These are phyloP conservation scores for Ciona savignyi DNA, from an alignment of 23 tunicate species.

Conservation along the genomic window DNA sequence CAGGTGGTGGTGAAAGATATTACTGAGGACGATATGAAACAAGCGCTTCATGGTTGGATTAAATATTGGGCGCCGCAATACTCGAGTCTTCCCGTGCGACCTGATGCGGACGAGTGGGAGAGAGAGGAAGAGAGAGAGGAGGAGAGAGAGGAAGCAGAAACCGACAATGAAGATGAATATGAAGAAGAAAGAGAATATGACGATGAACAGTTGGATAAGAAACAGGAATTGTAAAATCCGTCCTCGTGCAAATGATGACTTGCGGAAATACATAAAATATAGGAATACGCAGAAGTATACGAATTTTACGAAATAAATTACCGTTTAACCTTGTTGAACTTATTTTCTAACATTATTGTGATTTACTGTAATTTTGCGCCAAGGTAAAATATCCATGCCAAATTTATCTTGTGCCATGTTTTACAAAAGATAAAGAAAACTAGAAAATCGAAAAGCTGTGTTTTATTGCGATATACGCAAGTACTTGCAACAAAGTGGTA, in stretches of 20 bases:
- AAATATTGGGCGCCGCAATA: conserved; percentile 37
- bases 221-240: not conserved
- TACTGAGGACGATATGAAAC: conserved; percentile 5
- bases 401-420: too few species aligned
- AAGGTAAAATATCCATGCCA: too few species aligned
- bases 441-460: too few species aligned
- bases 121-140: not conserved
- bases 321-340: too few species aligned
- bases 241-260: not conserved
- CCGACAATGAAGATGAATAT: not conserved
- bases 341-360: too few species aligned
- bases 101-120: conserved; percentile 7
- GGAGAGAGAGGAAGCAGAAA: not conserved
- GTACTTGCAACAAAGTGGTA: too few species aligned
- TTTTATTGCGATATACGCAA: too few species aligned
- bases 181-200: not conserved
- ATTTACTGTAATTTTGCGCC: too few species aligned
- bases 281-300: too few species aligned
- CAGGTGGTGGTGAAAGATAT: not conserved
- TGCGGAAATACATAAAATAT: too few species aligned
- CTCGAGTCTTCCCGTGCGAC: conserved; percentile 7
- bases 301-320: too few species aligned
- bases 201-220: not conserved
- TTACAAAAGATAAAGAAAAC: too few species aligned
- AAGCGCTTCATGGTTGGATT: conserved; percentile 24